Evolutionary conservation across 1,140 invertebrate species (phyloP).

Genomic region (Drosophila punjabiensis): DNA sequence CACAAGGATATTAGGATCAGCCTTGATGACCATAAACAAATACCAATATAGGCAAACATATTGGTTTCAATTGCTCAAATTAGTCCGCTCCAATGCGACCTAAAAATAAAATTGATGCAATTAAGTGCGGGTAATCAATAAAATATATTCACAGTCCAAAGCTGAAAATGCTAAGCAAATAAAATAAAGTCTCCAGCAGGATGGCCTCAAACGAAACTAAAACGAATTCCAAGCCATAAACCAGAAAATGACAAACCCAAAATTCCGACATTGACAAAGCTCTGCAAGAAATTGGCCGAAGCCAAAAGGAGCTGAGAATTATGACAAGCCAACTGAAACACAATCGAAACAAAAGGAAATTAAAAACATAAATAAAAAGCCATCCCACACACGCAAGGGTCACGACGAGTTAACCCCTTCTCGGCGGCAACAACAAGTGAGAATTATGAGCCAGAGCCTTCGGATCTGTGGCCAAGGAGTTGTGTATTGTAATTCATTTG

Average conservation of each 20-base stretch:
- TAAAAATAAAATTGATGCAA: neutral
- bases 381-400: slow-evolving; percentile 49
- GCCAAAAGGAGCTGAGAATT: slow-evolving; percentile 28
- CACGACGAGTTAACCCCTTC: slow-evolving; percentile 19
- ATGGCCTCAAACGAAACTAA: slow-evolving; percentile 21
- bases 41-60: slow-evolving; percentile 3
- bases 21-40: neutral
- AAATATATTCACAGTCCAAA: neutral
- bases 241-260: slow-evolving; percentile 55
- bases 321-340: slow-evolving; percentile 44
- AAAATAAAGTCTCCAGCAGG: slow-evolving; percentile 31
- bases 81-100: neutral
- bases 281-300: slow-evolving; percentile 65
- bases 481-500: slow-evolving; percentile 79
- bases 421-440: slow-evolving; percentile 43
- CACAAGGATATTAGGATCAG: neutral
- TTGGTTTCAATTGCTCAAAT: slow-evolving; percentile 13
- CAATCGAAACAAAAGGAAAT: slow-evolving; percentile 77
- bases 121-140: slow-evolving; percentile 8
- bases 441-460: slow-evolving; percentile 70
- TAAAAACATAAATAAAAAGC: slow-evolving; percentile 79
- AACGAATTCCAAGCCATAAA: slow-evolving; percentile 61
- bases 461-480: slow-evolving; percentile 63
- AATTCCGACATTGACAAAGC: slow-evolving; percentile 75
- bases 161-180: slow-evolving; percentile 1